Percentiles rank a stretch among this genome's conserved stretches.
These are phyloP conservation scores for Aleiodes alternator DNA, from an alignment of 2,888 invertebrate genomes.

Conservation along the genomic window DNA sequence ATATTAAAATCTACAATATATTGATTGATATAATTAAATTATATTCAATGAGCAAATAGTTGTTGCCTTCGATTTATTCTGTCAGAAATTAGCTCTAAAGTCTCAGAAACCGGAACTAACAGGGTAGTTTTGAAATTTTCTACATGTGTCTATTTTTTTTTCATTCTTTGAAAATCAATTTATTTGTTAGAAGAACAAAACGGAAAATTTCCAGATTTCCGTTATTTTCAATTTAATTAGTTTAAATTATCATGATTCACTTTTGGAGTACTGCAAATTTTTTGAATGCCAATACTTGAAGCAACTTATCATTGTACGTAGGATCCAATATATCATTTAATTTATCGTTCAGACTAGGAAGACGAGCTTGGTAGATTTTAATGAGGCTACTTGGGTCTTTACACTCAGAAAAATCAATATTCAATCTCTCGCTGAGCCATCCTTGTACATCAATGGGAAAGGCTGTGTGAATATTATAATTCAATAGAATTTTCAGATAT, in stretches of 20 bases:
- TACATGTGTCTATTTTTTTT: too few relatives aligned
- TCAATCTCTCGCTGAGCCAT: slow-evolving; percentile 61
- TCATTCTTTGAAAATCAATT: too few relatives aligned
- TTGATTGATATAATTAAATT: too few relatives aligned
- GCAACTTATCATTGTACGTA: slow-evolving; percentile 64
- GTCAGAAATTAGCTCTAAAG: too few relatives aligned
- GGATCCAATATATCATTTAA: slow-evolving; percentile 63
- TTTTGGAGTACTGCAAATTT: slow-evolving; percentile 44
- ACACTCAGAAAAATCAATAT: slow-evolving; percentile 45
- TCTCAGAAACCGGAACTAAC: too few relatives aligned
- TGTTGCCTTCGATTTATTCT: too few relatives aligned
- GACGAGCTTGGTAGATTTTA: slow-evolving; percentile 51
- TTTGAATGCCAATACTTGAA: slow-evolving; percentile 60
- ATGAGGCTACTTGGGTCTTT: slow-evolving; percentile 57
- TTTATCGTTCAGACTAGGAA: slow-evolving; percentile 55
- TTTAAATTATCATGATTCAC: neutral
- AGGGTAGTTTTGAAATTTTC: too few relatives aligned
- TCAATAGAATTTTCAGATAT: slow-evolving; percentile 42
- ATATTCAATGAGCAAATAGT: too few relatives aligned
- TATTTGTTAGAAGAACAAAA: too few relatives aligned
- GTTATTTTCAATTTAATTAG: too few relatives aligned
- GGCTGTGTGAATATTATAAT: slow-evolving; percentile 46
- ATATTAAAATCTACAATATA: too few relatives aligned
- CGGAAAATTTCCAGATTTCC: too few relatives aligned
- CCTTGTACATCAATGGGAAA: slow-evolving; percentile 53